These are phyloP conservation scores for Drosophila saltans DNA, from an alignment of 1,140 invertebrate genomes.

Conservation along the genomic window DNA sequence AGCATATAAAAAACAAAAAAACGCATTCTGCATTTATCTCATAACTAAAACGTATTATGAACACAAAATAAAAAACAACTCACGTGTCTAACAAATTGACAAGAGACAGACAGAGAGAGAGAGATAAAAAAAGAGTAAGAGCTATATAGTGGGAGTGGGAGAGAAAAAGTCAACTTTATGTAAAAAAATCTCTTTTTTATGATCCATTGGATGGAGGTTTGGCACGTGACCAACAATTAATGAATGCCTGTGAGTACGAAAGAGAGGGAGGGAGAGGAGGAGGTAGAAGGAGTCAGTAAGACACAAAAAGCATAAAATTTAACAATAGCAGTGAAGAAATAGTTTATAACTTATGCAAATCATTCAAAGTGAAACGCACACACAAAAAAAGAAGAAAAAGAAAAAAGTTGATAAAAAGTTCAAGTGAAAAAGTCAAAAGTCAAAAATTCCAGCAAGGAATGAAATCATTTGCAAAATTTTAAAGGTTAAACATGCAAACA, in stretches of 20 bases:
- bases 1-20: constrained; percentile 19
- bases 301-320: constrained; percentile 34
- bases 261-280: neutral
- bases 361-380: constrained; percentile 52
- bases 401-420: constrained; percentile 15
- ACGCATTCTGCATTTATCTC: constrained; percentile 21
- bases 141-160: neutral
- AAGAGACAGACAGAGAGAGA: constrained; percentile 5
- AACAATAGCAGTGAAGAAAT: constrained; percentile 23
- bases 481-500: constrained; percentile 61
- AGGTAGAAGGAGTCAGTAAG: constrained; percentile 18
- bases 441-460: constrained; percentile 15
- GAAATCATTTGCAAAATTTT: constrained; percentile 49
- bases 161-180: too few relatives aligned
- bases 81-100: constrained; percentile 43
- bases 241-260: constrained; percentile 17
- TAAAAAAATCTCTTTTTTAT: constrained; percentile 43
- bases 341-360: constrained; percentile 52
- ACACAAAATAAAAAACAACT: constrained; percentile 28
- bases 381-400: constrained; percentile 7
- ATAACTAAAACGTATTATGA: constrained; percentile 13
- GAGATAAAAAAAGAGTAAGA: neutral
- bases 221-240: constrained; percentile 73
- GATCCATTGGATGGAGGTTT: constrained; percentile 32
- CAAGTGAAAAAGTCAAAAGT: constrained; percentile 60